A percentile compares a stretch with the other conserved stretches of the same genome.
Evolutionary conservation across 1,140 invertebrate species (phyloP).

Genomic region (Lanistes nyassanus): DNA sequence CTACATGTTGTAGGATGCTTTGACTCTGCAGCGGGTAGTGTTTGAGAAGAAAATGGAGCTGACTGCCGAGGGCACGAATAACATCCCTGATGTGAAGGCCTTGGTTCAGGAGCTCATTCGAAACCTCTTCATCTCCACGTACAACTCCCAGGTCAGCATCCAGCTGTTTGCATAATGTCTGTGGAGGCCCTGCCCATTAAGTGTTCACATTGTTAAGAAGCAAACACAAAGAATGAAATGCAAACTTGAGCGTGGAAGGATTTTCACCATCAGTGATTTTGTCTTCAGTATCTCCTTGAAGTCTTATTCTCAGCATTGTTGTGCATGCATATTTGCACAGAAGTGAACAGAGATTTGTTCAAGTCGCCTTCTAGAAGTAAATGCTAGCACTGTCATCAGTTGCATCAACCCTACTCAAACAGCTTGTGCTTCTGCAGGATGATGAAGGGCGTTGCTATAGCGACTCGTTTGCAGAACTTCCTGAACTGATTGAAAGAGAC

Average conservation of each 20-base stretch:
- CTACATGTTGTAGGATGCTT: conserved; percentile 77
- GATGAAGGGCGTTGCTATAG: conserved; percentile 95
- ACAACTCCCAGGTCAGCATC: conserved; percentile 81
- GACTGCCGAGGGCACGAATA: conserved; percentile 80
- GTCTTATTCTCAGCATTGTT: too few species aligned
- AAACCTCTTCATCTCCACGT: conserved; percentile 91
- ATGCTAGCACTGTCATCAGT: too few species aligned
- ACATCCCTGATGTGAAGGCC: conserved; percentile 82
- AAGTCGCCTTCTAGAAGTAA: too few species aligned
- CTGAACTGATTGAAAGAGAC: conserved; percentile 45
- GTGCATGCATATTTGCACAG: too few species aligned
- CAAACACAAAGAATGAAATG: too few species aligned
- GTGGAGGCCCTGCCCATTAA: background rate
- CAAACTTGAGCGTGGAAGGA: too few species aligned
- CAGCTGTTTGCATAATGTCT: background rate
- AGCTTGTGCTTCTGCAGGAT: conserved; percentile 73
- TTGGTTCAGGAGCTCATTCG: conserved; percentile 92
- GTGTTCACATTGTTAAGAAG: background rate
- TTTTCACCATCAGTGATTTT: too few species aligned
- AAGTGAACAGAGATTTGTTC: too few species aligned
- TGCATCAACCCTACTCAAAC: too few species aligned
- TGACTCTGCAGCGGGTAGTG: conserved; percentile 90
- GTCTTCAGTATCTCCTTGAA: too few species aligned
- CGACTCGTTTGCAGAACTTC: conserved; percentile 93
- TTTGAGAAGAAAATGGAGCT: conserved; percentile 91